Base-by-base conservation (phyloP, 1,140 invertebrate genomes). In the Lutraria rhynchaena region DNA sequence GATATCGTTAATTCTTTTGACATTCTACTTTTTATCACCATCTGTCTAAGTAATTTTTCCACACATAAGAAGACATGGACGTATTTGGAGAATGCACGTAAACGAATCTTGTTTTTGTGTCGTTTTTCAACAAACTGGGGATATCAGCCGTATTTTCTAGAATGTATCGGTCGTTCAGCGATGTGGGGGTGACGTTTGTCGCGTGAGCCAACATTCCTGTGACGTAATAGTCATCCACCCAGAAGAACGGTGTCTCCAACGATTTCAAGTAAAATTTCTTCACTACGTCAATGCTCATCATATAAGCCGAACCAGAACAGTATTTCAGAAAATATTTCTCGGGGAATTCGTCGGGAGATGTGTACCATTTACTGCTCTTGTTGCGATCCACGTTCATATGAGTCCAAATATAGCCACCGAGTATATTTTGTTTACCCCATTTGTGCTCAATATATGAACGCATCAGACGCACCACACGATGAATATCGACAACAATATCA, bases 401-500 rank as follows among this genome's bases (percentile, higher is more conserved):
- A n/a, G 73, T 35, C 83, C 84, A 87, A 13, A 87, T 77, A 71
- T 84, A 67, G n/a, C 75, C 60, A 1, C 55, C 55, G 1, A 73
- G 60, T 13, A 83, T 29, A 29, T 78, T 63, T n/a, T 58, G n/a
- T n/a, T 22, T 58, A 3, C 67, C 82, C 58, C 74, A 78, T 31
- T 71, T 81, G n/a, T 81, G 3, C 22, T 58, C 58, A 24, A 75
- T 53, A 22, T 61, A 51, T 19, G 58, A 37, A 1, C 44, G 27
- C 74, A 74, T 58, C 0, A 81, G 31, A 19, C 76, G 15, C 1
- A 71, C 69, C 24, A 83, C 49, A n/a, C 76, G 31, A 60, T 70
- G 71, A 67, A 84, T 84, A 31, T 84, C 73, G 4, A 84, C 58
- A n/a, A 84, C 65, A 80, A 96, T 96, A 89, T 98, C 97, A 91